phyloP scores from a whole-genome alignment of 2,888 invertebrate genomes.

The Liopterus haemorrhoidalis region DNA sequence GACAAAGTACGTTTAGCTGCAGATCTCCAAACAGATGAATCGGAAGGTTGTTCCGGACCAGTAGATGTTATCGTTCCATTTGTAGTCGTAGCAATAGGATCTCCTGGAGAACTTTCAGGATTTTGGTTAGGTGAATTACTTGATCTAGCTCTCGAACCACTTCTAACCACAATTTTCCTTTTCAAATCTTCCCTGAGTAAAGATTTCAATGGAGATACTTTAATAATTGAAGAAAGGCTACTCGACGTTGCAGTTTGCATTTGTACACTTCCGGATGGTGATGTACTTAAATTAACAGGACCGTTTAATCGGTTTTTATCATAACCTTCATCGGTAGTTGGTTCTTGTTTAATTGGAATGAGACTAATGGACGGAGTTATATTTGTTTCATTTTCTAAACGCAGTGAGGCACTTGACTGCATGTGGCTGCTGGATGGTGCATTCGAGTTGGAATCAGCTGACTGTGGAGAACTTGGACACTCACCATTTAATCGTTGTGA shows the following conservation, averaged over 20 bases:
- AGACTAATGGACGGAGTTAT: conserved; percentile 81
- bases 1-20: conserved; percentile 49
- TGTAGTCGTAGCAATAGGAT: conserved; percentile 49
- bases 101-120: conserved; percentile 47
- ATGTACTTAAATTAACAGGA: conserved; percentile 42
- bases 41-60: conserved; percentile 54
- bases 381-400: conserved; percentile 49
- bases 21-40: conserved; percentile 45
- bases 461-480: conserved; percentile 72
- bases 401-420: conserved; percentile 41
- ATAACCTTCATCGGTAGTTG: conserved; percentile 48
- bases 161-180: conserved; percentile 68
- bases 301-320: conserved; percentile 41
- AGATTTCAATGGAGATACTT: conserved; percentile 79
- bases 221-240: conserved; percentile 71
- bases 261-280: conserved; percentile 40
- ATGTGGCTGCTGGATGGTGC: conserved; percentile 66
- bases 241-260: conserved; percentile 57
- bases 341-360: conserved; percentile 75
- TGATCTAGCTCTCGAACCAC: conserved; percentile 46
- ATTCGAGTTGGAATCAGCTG: conserved; percentile 70
- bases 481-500: conserved; percentile 60
- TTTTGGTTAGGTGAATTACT: conserved; percentile 44
- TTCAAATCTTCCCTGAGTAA: conserved; percentile 77
- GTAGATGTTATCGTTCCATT: conserved; percentile 69